These are phyloP conservation scores for Mimas tiliae DNA, from an alignment of 2,888 invertebrate species.

Conservation along the genomic window DNA sequence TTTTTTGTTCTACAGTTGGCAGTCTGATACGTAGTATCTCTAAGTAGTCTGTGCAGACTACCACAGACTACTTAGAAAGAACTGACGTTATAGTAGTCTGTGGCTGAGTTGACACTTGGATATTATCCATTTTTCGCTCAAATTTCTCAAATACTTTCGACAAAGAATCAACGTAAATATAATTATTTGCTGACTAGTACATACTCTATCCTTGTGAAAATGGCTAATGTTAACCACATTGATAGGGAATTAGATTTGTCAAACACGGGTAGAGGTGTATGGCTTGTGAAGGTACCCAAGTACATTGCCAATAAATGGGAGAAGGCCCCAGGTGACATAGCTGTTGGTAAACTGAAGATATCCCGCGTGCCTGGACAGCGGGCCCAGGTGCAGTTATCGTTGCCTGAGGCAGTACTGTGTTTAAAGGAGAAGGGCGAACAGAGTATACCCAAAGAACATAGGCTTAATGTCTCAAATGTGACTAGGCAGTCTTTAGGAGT, in stretches of 20 bases:
- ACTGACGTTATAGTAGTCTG: too few relatives aligned
- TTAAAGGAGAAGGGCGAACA: slow-evolving; percentile 91
- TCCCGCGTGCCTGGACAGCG: slow-evolving; percentile 91
- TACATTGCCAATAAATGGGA: slow-evolving; percentile 98
- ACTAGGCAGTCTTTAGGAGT: slow-evolving; percentile 96
- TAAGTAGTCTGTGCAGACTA: too few relatives aligned
- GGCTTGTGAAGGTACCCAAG: slow-evolving; percentile 98
- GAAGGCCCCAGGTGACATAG: slow-evolving; percentile 94
- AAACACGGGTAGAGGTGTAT: slow-evolving; percentile 95
- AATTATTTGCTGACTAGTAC: not conserved
- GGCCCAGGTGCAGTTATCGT: slow-evolving; percentile 93
- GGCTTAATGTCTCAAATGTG: slow-evolving; percentile 95
- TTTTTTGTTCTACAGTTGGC: too few relatives aligned
- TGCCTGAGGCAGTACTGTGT: slow-evolving; percentile 92
- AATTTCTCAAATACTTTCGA: too few relatives aligned
- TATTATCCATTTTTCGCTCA: too few relatives aligned
- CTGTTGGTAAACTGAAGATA: slow-evolving; percentile 97
- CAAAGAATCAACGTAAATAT: too few relatives aligned
- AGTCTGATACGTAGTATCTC: too few relatives aligned
- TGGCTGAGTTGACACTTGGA: too few relatives aligned
- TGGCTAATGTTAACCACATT: slow-evolving; percentile 79
- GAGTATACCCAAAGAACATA: slow-evolving; percentile 95
- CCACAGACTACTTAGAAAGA: too few relatives aligned
- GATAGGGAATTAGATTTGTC: slow-evolving; percentile 94
- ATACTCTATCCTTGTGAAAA: slow-evolving; percentile 38